Evolutionary conservation across 2,797 vertebrate genomes (phyloP).

Genomic region (Pseudomugil tenellus): DNA sequence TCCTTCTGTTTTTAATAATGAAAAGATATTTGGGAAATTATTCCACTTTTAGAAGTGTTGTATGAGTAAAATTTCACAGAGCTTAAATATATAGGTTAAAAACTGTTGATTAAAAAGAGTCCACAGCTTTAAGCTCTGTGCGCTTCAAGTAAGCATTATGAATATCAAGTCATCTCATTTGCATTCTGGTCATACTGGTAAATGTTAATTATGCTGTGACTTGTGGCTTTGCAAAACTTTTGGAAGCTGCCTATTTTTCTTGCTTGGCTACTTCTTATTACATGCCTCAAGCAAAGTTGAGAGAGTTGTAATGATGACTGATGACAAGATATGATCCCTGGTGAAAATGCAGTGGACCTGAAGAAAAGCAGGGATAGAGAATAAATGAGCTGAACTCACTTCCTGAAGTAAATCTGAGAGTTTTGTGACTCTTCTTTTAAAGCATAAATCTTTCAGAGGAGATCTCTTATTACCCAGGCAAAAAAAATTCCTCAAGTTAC

Average conservation of each 20-base stretch:
- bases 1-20: not conserved
- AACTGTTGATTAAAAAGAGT: not conserved
- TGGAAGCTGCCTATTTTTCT: constrained; percentile 53
- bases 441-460: constrained; percentile 38
- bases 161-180: constrained; percentile 52
- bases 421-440: constrained; percentile 53
- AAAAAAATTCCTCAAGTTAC: constrained; percentile 66
- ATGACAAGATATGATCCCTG: constrained; percentile 62
- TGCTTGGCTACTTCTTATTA: constrained; percentile 63
- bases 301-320: constrained; percentile 73
- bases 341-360: constrained; percentile 33
- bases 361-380: constrained; percentile 40
- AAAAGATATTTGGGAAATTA: not conserved
- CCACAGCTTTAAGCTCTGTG: constrained; percentile 1
- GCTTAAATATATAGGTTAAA: not conserved
- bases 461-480: constrained; percentile 51
- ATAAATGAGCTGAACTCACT: constrained; percentile 51
- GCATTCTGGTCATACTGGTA: constrained; percentile 45
- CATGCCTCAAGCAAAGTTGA: constrained; percentile 62
- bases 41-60: not conserved
- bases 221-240: constrained; percentile 53
- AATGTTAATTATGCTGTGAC: constrained; percentile 36
- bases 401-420: constrained; percentile 42
- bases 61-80: not conserved
- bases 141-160: constrained; percentile 15